These are phyloP conservation scores for Sula dactylatra DNA, from an alignment of 2,113 vertebrate genomes.

Conservation along the genomic window DNA sequence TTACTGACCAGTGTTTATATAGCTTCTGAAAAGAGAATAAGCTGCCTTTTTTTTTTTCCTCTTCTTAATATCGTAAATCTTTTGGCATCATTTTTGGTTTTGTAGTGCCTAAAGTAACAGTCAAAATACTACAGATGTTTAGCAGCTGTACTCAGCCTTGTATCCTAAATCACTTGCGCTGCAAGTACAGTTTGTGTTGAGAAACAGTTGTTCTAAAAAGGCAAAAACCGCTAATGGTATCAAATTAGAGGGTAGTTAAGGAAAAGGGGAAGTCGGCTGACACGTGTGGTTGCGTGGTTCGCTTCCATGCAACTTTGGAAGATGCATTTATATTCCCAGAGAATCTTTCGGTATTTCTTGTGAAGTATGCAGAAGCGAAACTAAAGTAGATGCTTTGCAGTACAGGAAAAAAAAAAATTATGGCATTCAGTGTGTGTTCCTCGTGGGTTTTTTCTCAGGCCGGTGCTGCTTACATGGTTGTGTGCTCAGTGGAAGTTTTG, in stretches of 20 bases:
- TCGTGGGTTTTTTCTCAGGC: fast-evolving
- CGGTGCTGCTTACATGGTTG: fast-evolving
- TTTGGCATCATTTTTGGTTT: not conserved
- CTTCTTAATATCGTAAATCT: not conserved
- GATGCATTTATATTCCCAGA: fast-evolving
- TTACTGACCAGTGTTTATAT: not conserved
- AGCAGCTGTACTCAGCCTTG: not conserved
- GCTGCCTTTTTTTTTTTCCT: not conserved
- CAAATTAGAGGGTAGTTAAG: fast-evolving
- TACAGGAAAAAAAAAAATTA: fast-evolving
- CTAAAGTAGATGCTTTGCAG: not conserved
- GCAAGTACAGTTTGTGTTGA: too few species aligned
- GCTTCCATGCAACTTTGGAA: not conserved
- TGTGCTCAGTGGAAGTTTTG: not conserved
- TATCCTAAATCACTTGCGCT: fast-evolving
- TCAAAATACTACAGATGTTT: fast-evolving
- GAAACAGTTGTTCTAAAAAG: not conserved
- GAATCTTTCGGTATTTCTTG: fast-evolving
- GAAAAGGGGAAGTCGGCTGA: fast-evolving
- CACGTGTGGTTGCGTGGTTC: not conserved
- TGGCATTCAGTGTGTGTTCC: fast-evolving
- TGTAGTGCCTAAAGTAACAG: not conserved
- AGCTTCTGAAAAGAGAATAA: not conserved
- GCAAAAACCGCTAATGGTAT: not conserved
- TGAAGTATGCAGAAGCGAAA: not conserved